These are phyloP conservation scores for Exaiptasia diaphana DNA, from an alignment of 64 coral and sea anemone genomes.

Conservation along the genomic window DNA sequence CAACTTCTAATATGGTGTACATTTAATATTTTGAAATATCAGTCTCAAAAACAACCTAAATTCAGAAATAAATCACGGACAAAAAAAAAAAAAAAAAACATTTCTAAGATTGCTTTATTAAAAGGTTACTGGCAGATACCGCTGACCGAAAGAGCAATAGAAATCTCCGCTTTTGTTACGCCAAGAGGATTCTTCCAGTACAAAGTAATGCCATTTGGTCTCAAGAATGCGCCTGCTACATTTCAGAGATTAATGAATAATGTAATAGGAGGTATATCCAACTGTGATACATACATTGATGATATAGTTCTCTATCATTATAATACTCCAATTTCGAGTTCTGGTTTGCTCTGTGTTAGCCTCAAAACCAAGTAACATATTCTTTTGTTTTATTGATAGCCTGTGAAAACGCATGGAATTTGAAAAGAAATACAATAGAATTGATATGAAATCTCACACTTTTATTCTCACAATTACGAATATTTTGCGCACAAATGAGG, in stretches of 20 bases:
- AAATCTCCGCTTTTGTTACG: conserved; percentile 19
- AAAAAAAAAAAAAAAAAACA: conserved; percentile 15
- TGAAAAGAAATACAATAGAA: no score
- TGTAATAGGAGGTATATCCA: neutral
- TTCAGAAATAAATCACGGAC: conserved; percentile 12
- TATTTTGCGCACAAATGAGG: no score
- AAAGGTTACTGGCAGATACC: conserved; percentile 52
- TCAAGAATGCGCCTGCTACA: neutral
- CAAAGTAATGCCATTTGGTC: conserved; percentile 21
- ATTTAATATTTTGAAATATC: no score
- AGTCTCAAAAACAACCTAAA: conserved; percentile 8
- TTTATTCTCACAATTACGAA: no score
- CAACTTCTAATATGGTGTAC: no score
- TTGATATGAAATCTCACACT: no score
- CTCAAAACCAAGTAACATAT: no score
- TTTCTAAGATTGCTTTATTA: conserved; percentile 10
- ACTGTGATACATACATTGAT: neutral
- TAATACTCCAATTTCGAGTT: no score
- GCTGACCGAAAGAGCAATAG: neutral
- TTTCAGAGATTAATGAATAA: conserved; percentile 25
- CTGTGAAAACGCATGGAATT: no score
- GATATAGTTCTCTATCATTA: neutral
- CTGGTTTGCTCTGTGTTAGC: no score
- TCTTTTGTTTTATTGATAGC: no score
- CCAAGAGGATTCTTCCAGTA: conserved; percentile 9